Conservation (phyloP, 2,797 vertebrate genomes). For the Hemitrygon akajei region DNA sequence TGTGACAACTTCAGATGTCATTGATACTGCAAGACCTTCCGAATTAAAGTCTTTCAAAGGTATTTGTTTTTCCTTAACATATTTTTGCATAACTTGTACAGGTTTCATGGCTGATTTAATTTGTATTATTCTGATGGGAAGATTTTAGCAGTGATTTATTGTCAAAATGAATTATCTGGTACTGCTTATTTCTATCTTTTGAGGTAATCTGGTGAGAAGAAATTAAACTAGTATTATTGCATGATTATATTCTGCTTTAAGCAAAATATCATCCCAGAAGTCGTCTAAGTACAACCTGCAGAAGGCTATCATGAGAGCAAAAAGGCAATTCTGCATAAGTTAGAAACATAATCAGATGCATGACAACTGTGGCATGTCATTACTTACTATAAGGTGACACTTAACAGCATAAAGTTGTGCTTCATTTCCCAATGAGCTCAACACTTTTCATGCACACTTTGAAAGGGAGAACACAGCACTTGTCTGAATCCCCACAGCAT, state of each 20-base stretch:
- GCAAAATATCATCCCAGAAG: neutral
- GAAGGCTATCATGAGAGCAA: too few relatives aligned
- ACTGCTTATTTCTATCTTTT: neutral
- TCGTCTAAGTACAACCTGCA: too few relatives aligned
- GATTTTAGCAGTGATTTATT: neutral
- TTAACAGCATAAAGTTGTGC: too few relatives aligned
- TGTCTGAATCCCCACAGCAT: too few relatives aligned
- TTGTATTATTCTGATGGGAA: neutral
- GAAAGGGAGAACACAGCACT: too few relatives aligned
- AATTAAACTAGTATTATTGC: neutral
- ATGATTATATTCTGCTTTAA: neutral
- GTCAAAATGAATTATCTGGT: neutral
- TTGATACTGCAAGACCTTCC: slow-evolving; percentile 50
- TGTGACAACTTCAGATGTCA: slow-evolving; percentile 49
- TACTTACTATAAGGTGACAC: too few relatives aligned
- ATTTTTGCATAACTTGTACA: neutral
- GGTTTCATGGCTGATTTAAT: neutral
- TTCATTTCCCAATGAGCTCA: too few relatives aligned
- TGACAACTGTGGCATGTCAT: too few relatives aligned
- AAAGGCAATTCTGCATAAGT: too few relatives aligned
- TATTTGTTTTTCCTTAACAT: slow-evolving; percentile 44
- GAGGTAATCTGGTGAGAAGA: neutral
- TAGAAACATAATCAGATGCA: too few relatives aligned
- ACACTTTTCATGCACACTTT: too few relatives aligned
- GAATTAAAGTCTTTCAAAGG: slow-evolving; percentile 54